These are phyloP conservation scores for Plutella xylostella DNA, from an alignment of 2,888 invertebrate genomes.

Conservation along the genomic window DNA sequence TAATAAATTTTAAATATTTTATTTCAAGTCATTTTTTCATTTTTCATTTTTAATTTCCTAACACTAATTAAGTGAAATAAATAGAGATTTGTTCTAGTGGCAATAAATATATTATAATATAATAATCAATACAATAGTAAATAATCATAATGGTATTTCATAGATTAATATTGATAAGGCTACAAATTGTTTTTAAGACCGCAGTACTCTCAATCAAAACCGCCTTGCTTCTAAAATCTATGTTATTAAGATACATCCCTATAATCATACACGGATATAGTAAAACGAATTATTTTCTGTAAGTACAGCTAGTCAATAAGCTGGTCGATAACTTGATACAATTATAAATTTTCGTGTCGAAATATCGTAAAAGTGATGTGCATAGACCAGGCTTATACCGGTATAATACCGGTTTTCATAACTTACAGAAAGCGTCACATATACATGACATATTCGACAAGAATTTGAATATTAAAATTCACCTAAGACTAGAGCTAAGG, in stretches of 20 bases:
- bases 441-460: too few relatives aligned
- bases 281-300: neutral
- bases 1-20: too few relatives aligned
- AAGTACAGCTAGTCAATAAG: neutral
- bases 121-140: slow-evolving; percentile 40
- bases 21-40: neutral
- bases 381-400: too few relatives aligned
- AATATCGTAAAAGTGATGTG: too few relatives aligned
- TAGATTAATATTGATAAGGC: slow-evolving; percentile 57
- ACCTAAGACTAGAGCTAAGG: too few relatives aligned
- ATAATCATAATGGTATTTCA: slow-evolving; percentile 40
- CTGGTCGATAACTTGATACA: too few relatives aligned
- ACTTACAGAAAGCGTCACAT: too few relatives aligned
- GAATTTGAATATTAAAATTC: too few relatives aligned
- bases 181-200: slow-evolving; percentile 43
- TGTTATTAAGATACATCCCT: neutral
- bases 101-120: slow-evolving; percentile 61
- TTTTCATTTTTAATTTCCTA: neutral
- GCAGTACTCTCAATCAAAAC: neutral
- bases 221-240: neutral
- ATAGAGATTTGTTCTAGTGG: slow-evolving; percentile 20
- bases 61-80: neutral
- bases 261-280: neutral
- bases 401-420: too few relatives aligned
- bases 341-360: too few relatives aligned